Conservation (phyloP, 2,888 invertebrate species). For the Thecocarcelia acutangulata region DNA sequence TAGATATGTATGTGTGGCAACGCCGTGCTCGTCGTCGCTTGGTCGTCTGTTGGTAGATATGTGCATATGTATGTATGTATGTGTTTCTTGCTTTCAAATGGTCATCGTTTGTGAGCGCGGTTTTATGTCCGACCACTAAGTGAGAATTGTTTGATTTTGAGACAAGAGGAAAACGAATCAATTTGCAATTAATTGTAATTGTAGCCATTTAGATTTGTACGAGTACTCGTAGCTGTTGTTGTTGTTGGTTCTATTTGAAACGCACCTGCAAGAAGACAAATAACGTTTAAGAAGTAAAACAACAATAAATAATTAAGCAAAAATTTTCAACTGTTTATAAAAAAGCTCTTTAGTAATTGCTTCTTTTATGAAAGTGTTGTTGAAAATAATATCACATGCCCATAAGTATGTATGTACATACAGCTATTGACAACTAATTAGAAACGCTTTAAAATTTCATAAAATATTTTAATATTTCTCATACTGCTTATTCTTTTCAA, state of each 20-base stretch:
- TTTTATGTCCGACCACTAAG: slow-evolving; percentile 30
- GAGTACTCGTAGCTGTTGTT: slow-evolving; percentile 1
- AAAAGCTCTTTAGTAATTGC: slow-evolving; percentile 55
- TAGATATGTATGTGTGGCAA: slow-evolving; percentile 55
- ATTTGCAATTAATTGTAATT: slow-evolving; percentile 67
- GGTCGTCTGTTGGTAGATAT: background rate
- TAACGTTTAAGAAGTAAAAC: slow-evolving; percentile 29
- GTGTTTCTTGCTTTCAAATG: no score
- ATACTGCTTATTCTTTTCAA: no score
- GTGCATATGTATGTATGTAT: no score
- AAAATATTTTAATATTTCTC: no score
- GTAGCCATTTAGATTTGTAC: slow-evolving; percentile 17
- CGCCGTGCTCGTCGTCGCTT: slow-evolving; percentile 36
- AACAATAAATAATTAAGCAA: slow-evolving; percentile 43
- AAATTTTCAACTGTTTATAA: slow-evolving; percentile 52
- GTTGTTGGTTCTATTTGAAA: background rate
- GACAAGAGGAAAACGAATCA: slow-evolving; percentile 52
- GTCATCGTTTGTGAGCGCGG: slow-evolving; percentile 1
- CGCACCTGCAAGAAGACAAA: slow-evolving; percentile 40
- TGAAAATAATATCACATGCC: slow-evolving; percentile 28
- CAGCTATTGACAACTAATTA: no score
- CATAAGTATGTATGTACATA: no score
- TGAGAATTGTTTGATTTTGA: slow-evolving; percentile 41
- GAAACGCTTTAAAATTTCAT: no score
- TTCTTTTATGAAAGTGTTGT: slow-evolving; percentile 42